Evolutionary conservation across 1,140 invertebrate species (phyloP).

Genomic region (Rhopalosiphum padi): DNA sequence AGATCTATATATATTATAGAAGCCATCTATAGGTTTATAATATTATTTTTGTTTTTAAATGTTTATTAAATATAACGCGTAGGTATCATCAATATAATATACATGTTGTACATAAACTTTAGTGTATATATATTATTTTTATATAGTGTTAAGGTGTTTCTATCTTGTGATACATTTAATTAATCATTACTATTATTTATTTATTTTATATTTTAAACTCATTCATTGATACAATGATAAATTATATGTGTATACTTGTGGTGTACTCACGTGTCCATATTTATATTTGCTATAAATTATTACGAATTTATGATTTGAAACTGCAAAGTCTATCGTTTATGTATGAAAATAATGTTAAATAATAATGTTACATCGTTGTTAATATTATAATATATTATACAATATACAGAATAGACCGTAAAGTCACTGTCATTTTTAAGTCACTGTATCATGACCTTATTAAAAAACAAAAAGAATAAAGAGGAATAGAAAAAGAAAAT

Average conservation of each 20-base stretch:
- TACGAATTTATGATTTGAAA: not conserved
- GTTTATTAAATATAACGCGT: not conserved
- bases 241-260: not conserved
- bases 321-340: not conserved
- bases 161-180: slow-evolving; percentile 29
- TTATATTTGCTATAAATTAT: not conserved
- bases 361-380: not conserved
- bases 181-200: slow-evolving; percentile 3
- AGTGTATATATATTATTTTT: slow-evolving; percentile 23
- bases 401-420: not conserved
- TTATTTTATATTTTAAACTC: not conserved
- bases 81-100: not conserved
- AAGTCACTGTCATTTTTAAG: no score
- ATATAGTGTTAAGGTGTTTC: not conserved
- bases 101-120: slow-evolving; percentile 17
- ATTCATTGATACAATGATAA: not conserved
- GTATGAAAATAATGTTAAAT: slow-evolving; percentile 7
- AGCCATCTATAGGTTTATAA: not conserved
- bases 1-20: not conserved
- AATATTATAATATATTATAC: not conserved
- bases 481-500: no score
- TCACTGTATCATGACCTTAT: no score
- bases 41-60: not conserved
- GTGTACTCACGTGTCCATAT: not conserved
- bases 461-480: no score